Percentiles rank a stretch among this genome's conserved stretches.
phyloP scores from a whole-genome alignment of 2,888 invertebrate species.

The Acrocyrtus sp. region DNA sequence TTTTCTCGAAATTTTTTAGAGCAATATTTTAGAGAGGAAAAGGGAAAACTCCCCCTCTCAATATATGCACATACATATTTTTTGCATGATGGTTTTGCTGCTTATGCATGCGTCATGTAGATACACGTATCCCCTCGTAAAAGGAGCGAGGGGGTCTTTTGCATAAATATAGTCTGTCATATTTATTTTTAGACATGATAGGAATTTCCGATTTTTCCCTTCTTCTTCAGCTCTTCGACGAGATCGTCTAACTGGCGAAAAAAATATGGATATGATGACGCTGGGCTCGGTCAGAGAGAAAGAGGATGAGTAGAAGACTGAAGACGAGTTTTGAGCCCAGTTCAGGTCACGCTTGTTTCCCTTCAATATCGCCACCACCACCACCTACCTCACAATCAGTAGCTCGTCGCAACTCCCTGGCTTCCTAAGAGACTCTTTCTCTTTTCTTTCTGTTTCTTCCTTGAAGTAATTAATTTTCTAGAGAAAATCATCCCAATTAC shows the following conservation, averaged over 20 bases:
- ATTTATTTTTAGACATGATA: slow-evolving; percentile 51
- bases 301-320: slow-evolving; percentile 38
- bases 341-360: slow-evolving; percentile 47
- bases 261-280: background rate
- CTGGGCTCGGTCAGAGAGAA: slow-evolving; percentile 21
- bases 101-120: background rate
- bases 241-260: too few relatives aligned
- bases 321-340: slow-evolving; percentile 31
- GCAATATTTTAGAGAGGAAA: background rate
- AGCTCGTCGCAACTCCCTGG: slow-evolving; percentile 39
- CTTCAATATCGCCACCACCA: slow-evolving; percentile 37
- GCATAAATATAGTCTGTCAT: slow-evolving; percentile 53
- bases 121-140: background rate
- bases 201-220: slow-evolving; percentile 41
- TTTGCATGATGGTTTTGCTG: background rate
- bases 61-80: too few relatives aligned
- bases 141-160: slow-evolving; percentile 24
- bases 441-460: slow-evolving; percentile 1
- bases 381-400: too few relatives aligned
- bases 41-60: background rate
- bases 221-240: slow-evolving; percentile 1
- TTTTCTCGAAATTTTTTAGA: background rate
- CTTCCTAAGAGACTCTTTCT: too few relatives aligned
- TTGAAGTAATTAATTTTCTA: slow-evolving; percentile 28
- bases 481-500: background rate